phyloP scores from a whole-genome alignment of 2,797 vertebrate species.

The Hapalemur alaotrensis region DNA sequence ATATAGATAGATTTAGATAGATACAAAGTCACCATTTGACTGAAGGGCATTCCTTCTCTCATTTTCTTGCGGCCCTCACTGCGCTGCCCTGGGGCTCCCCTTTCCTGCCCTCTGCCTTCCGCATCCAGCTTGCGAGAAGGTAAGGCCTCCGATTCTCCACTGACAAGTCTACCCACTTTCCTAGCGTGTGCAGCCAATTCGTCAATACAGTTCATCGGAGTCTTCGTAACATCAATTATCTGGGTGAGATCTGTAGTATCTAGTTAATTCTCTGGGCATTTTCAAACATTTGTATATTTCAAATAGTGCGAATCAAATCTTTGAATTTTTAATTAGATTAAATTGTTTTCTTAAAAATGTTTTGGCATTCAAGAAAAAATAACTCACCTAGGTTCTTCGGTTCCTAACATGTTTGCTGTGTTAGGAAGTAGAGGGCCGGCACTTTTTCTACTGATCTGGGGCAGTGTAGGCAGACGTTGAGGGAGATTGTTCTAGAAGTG shows the following conservation, averaged over 20 bases:
- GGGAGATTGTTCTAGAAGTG: neutral
- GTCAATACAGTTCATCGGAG: neutral
- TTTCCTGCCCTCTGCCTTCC: neutral
- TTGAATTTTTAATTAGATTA: neutral
- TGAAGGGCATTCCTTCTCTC: neutral
- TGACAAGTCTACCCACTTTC: neutral
- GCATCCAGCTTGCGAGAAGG: neutral
- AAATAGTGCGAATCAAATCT: neutral
- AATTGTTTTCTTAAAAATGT: neutral
- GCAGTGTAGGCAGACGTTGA: neutral
- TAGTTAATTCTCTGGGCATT: neutral
- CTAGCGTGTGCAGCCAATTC: neutral
- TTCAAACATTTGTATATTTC: neutral
- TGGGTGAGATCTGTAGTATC: neutral
- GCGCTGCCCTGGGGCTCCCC: too few relatives aligned
- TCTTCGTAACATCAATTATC: neutral
- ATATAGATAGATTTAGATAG: neutral
- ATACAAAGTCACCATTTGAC: neutral
- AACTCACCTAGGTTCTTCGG: neutral
- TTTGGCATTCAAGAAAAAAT: neutral
- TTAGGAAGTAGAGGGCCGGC: neutral
- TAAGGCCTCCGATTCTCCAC: neutral
- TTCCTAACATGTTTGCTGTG: neutral
- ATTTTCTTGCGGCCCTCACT: neutral
- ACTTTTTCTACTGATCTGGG: too few relatives aligned